Percentiles rank a stretch among this genome's conserved stretches.
Conservation (phyloP, 2,113 vertebrate species). For the Meleagris gallopavo region DNA sequence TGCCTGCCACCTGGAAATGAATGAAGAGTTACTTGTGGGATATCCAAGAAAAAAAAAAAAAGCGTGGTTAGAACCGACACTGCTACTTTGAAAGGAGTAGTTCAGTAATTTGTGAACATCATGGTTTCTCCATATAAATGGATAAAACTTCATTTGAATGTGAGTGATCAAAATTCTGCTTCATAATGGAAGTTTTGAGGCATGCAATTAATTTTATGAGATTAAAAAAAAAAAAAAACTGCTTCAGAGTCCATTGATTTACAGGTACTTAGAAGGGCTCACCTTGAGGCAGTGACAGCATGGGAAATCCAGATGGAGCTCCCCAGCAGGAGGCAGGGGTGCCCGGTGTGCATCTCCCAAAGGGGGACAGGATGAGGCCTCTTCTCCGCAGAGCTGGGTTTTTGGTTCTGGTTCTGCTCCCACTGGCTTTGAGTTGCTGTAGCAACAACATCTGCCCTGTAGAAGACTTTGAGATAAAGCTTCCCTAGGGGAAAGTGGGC, state of each 20-base stretch:
- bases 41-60: not conserved
- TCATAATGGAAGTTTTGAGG: not conserved
- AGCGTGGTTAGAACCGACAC: not conserved
- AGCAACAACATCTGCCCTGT: not conserved
- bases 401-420: not conserved
- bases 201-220: not conserved
- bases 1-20: constrained; percentile 42
- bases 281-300: not conserved
- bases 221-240: not conserved
- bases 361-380: not conserved
- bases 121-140: not conserved
- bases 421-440: fast-evolving
- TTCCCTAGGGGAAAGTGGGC: not conserved
- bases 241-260: not conserved
- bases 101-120: constrained; percentile 20
- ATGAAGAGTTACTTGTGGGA: not conserved
- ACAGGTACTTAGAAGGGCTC: not conserved
- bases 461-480: not conserved
- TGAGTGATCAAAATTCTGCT: not conserved
- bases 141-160: not conserved
- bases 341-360: not conserved
- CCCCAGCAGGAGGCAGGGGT: not conserved
- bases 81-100: constrained; percentile 1
- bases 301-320: not conserved
- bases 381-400: not conserved